Percentiles rank a stretch among this genome's conserved stretches.
Evolutionary conservation across 2,797 vertebrate species (phyloP).

Genomic region (Melanotaenia parkinsoni): DNA sequence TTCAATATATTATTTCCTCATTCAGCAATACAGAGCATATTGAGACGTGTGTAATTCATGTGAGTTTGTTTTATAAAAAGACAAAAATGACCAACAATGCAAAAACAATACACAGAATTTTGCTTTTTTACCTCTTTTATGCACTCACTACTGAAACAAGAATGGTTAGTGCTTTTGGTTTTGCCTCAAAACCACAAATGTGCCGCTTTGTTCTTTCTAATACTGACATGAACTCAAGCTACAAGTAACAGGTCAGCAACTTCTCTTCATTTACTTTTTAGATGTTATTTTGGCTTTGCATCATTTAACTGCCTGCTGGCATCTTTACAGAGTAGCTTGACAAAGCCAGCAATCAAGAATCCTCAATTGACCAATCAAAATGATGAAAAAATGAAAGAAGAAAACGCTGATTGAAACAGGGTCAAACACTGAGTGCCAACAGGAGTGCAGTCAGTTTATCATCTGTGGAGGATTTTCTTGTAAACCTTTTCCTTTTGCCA

Average conservation of each 20-base stretch:
- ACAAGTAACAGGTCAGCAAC: neutral
- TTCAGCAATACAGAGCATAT: neutral
- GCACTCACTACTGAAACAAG: neutral
- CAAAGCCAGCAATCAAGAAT: neutral
- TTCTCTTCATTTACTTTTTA: neutral
- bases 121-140: conserved; percentile 11
- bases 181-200: conserved; percentile 26
- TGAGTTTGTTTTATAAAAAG: conserved; percentile 16
- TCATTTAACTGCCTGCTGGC: neutral
- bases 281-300: neutral
- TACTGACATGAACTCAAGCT: neutral
- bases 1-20: neutral
- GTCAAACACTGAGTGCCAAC: neutral
- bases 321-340: conserved; percentile 2
- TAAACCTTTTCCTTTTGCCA: neutral
- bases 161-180: conserved; percentile 37
- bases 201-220: neutral
- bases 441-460: conserved; percentile 4
- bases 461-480: neutral
- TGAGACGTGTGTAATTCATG: conserved; percentile 4
- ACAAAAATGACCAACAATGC: neutral
- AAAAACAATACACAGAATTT: conserved; percentile 17
- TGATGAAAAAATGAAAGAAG: neutral
- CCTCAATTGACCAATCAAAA: conserved; percentile 10
- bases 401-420: neutral